Evolutionary conservation across 2,888 invertebrate species (phyloP).

Genomic region (Drosophila mayaguana): DNA sequence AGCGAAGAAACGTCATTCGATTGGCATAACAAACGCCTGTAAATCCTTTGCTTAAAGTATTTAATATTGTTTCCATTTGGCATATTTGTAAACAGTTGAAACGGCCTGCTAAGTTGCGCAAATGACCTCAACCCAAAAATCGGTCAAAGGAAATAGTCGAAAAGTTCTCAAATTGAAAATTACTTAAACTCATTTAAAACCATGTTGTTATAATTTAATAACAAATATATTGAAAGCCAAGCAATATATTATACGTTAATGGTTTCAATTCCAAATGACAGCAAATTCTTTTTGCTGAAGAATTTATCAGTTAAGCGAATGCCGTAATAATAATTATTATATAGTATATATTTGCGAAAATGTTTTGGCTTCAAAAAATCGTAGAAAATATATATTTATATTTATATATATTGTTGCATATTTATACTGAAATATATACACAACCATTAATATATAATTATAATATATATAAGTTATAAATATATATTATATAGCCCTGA

Average conservation of each 20-base stretch:
- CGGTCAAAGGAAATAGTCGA: not conserved
- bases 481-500: too few species aligned
- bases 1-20: not conserved
- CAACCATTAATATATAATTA: too few species aligned
- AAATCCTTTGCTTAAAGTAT: slow-evolving; percentile 11
- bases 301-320: not conserved
- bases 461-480: not conserved
- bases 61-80: slow-evolving; percentile 37
- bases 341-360: slow-evolving; percentile 1
- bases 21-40: slow-evolving; percentile 6
- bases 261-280: not conserved
- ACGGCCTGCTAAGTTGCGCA: slow-evolving; percentile 34
- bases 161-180: not conserved
- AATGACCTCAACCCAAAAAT: slow-evolving; percentile 37
- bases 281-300: not conserved
- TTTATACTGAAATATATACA: not conserved
- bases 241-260: not conserved
- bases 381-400: not conserved
- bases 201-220: not conserved
- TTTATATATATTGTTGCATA: not conserved
- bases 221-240: not conserved
- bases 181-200: not conserved
- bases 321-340: not conserved
- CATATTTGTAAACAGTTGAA: slow-evolving; percentile 49
- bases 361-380: not conserved